Evolutionary conservation across 1,140 invertebrate species (phyloP).

Genomic region (Lanistes nyassanus): DNA sequence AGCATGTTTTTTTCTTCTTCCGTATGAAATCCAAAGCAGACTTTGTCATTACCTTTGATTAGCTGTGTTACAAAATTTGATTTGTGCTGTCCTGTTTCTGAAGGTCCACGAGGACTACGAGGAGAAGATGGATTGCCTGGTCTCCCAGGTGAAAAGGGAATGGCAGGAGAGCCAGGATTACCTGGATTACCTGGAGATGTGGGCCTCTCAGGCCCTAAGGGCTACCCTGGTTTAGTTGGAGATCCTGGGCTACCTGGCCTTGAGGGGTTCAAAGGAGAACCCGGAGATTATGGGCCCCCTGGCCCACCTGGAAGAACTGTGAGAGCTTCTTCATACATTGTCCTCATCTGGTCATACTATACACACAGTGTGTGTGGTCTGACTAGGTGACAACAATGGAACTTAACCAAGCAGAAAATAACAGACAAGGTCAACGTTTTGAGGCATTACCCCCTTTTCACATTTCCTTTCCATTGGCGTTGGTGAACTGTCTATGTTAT

Average conservation of each 20-base stretch:
- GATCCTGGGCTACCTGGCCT: conserved; percentile 26
- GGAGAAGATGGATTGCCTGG: conserved; percentile 26
- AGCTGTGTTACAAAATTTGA: neutral
- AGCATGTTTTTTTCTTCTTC: no score
- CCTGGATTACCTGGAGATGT: conserved; percentile 30
- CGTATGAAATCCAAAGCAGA: neutral
- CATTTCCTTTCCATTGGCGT: no score
- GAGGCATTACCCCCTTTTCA: no score
- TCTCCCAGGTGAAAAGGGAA: conserved; percentile 17
- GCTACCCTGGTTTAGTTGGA: conserved; percentile 21
- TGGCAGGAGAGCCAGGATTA: conserved; percentile 26
- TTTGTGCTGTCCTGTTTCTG: neutral
- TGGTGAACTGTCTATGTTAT: no score
- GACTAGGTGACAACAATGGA: no score
- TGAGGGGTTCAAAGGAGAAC: conserved; percentile 22
- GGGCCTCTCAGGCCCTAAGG: conserved; percentile 9
- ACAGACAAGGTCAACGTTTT: no score
- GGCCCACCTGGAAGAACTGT: conserved; percentile 67
- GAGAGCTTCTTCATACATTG: neutral
- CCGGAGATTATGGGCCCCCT: conserved; percentile 74
- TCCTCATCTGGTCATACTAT: no score
- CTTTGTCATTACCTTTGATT: neutral
- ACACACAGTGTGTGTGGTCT: no score
- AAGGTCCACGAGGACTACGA: conserved; percentile 13
- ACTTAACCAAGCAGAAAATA: no score